Base-by-base conservation (phyloP, 2,797 vertebrate species). In the Kryptolebias ocellatus region DNA sequence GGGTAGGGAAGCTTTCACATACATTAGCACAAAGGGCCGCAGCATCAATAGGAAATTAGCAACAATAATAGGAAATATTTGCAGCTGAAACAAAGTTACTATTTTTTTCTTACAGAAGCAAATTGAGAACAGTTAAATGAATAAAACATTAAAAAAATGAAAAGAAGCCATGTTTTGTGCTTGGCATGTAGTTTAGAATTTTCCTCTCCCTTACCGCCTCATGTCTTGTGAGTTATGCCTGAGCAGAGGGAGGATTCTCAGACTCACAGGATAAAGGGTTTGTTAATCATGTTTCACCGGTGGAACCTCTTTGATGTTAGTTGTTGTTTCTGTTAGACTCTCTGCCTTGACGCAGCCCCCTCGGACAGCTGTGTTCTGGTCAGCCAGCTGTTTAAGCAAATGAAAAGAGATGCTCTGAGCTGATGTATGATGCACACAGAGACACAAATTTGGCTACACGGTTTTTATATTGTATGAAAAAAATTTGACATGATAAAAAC, bases 271-370 rank as follows among this genome's bases (percentile, higher is more conserved):
- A 84, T 85, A 64, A 85, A 80, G 79, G 79, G 16, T 24, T 78
- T 79, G 83, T 85, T 92, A 80, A 81, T 83, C 68, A 64, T 84
- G 82, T 86, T 87, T 71, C 76, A 77, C 64, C 51, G 50, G 28
- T 83, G 85, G 79, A 82, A 65, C 68, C 74, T 50, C 83, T 93
- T 93, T 93, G 87, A 93, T 91, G 90, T 90, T 74, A 76, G 52
- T 76, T 86, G 87, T 88, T 87, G 85, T 87, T 83, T 74, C 80
- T 79, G 55, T 78, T 76, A 73, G 75, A 62, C 72, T 75, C 64
- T 77, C 53, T 79, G 87, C 53, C 54, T 79, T 66, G 77, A 77
- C 76, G 68, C 88, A 85, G 83, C 89, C 87, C 82, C 80, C 86
- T 81, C 53, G 51, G 67, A 76, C 90, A 88, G 87, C 85, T 90